A percentile compares a stretch with the other conserved stretches of the same genome.
Conservation (phyloP, 1,140 invertebrate species). For the Pygmarrhopalites habei region DNA sequence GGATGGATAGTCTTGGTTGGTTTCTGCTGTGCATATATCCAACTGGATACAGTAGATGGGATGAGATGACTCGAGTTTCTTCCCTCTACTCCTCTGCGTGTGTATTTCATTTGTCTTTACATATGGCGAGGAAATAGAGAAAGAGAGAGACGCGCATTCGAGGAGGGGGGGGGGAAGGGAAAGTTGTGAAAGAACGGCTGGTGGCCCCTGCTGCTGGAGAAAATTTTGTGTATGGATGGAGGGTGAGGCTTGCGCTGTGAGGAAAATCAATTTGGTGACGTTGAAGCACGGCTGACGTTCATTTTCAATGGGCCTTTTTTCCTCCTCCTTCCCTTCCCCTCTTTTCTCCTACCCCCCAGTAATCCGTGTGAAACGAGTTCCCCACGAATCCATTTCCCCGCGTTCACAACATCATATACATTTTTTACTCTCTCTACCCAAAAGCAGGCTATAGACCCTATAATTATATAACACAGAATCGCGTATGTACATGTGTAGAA, state of each 20-base stretch:
- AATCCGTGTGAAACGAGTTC: slow-evolving; percentile 23
- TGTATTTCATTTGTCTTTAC: too few species aligned
- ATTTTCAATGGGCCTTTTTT: slow-evolving; percentile 14
- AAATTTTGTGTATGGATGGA: neutral
- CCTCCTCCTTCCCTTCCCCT: neutral
- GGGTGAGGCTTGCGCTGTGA: slow-evolving; percentile 12
- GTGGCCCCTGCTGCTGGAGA: too few species aligned
- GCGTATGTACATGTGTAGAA: neutral
- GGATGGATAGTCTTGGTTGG: too few species aligned
- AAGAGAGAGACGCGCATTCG: too few species aligned
- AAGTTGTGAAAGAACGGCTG: too few species aligned
- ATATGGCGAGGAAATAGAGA: too few species aligned
- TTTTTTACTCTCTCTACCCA: neutral
- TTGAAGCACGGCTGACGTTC: slow-evolving; percentile 27
- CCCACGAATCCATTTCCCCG: neutral
- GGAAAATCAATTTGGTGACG: slow-evolving; percentile 36
- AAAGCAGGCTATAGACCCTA: neutral
- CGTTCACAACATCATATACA: neutral
- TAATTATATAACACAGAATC: neutral
- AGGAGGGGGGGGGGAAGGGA: too few species aligned
- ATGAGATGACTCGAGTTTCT: too few species aligned
- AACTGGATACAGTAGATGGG: too few species aligned
- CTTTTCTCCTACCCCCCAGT: neutral
- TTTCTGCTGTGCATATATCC: too few species aligned
- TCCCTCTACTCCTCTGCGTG: too few species aligned